A percentile compares a stretch with the other conserved stretches of the same genome.
These are phyloP conservation scores for Crematogaster levior DNA, from an alignment of 2,888 invertebrate genomes.

Conservation along the genomic window DNA sequence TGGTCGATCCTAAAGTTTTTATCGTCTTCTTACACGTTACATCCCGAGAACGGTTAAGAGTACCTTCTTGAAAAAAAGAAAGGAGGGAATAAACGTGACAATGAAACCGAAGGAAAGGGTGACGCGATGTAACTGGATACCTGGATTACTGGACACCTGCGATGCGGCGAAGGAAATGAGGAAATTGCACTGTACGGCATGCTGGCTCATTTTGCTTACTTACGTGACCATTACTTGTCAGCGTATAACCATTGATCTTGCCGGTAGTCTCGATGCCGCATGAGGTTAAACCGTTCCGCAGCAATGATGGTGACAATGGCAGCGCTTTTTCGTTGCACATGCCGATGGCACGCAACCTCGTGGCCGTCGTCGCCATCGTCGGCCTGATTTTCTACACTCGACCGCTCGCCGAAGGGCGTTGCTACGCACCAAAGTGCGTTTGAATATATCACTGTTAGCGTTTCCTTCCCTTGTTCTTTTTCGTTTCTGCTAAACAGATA, in stretches of 20 bases:
- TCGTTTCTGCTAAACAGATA: no score
- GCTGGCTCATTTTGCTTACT: constrained; percentile 56
- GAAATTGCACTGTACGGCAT: background rate
- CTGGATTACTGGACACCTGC: background rate
- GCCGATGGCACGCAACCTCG: constrained; percentile 12
- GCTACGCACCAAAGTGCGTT: background rate
- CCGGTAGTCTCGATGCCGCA: constrained; percentile 66
- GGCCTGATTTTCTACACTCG: background rate
- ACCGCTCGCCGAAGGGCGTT: background rate
- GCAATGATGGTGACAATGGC: background rate
- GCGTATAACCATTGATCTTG: constrained; percentile 75
- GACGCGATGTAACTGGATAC: background rate
- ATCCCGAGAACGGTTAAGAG: no score
- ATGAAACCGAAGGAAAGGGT: background rate
- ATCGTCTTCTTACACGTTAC: no score
- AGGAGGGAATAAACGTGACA: background rate
- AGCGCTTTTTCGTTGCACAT: constrained; percentile 11
- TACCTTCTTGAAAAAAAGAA: background rate
- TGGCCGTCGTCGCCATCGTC: constrained; percentile 30
- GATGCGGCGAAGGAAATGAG: background rate
- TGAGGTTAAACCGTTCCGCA: constrained; percentile 66
- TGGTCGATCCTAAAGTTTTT: no score
- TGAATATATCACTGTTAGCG: background rate
- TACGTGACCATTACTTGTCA: constrained; percentile 75
- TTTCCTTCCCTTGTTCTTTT: background rate